Base-by-base conservation (phyloP, 2,113 vertebrate genomes). In the Meriones unguiculatus region DNA sequence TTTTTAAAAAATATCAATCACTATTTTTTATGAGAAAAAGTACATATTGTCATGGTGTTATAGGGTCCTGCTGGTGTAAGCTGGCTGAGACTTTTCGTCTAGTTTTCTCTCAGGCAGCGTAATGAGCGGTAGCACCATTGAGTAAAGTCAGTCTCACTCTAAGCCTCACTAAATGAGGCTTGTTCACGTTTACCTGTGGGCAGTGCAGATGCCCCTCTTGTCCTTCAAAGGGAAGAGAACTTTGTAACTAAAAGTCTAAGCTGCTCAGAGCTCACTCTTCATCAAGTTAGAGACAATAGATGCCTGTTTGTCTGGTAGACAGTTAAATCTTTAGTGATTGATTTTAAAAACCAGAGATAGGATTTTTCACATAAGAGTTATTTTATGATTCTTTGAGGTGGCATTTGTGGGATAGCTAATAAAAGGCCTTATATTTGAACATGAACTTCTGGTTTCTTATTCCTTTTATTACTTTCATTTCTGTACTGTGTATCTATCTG, bases 191-290 rank as follows among this genome's bases (percentile, higher is more conserved):
- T 75, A 46, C 91, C 90, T 54, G 64, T 20, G 81, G 81, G 62
- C 82, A 89, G 73, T 91, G 22, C 38, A 77, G 3, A 73, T 76
- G 41, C 32, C 24, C 20, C 41, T 25, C 14, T 25, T 41, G 15
- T 86, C 38, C 76, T 94, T 7, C 57, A 25, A 85, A 69, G 22
- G 72, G 86, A 72, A 11, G 9, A 5, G 28, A 7, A 35, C 70
- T 82, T 96, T 87, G 17, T 89, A 80, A 82, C 94, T 41, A 84
- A 5, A 72, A 95, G 52, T 78, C 65, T 54, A 96, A 96, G 46
- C 25, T 70, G 8, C 64, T 93, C 15, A 88, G 69, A 88, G 41
- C 20, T 93, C 18, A 87, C 7, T 64, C 87, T 92, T 84, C 11
- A 85, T 3, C 35, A 87, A 52, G 30, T 91, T 93, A 80, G 80